Evolutionary conservation across 2,113 vertebrate genomes (phyloP).

Genomic region (Myanophis thanlyinensis): DNA sequence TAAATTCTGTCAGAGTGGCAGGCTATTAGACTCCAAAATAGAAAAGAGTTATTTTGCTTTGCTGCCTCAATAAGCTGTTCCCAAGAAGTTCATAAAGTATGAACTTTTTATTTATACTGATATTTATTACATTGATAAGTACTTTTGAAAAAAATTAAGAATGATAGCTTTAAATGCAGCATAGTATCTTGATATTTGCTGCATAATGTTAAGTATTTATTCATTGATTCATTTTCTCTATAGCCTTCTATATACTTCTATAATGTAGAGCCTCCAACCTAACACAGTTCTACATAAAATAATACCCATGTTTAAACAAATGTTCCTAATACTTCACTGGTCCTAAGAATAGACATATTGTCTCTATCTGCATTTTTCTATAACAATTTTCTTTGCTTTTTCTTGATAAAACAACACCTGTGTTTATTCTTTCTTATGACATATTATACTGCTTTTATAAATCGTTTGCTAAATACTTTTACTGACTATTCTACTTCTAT

Average conservation of each 20-base stretch:
- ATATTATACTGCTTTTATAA: background rate
- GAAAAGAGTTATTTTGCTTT: too few species aligned
- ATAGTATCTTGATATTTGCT: background rate
- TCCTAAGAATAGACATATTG: constrained; percentile 3
- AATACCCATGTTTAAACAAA: constrained; percentile 1
- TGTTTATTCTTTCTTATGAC: background rate
- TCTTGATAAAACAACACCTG: background rate
- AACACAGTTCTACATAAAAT: constrained; percentile 2
- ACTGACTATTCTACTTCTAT: background rate
- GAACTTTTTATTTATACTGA: background rate
- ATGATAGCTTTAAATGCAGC: constrained; percentile 48
- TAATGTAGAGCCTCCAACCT: background rate
- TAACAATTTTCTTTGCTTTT: background rate
- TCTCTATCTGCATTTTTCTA: constrained; percentile 15
- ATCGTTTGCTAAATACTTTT: background rate
- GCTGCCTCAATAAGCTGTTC: too few species aligned
- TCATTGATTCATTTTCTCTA: too few species aligned
- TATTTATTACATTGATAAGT: background rate
- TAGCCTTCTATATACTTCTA: too few species aligned
- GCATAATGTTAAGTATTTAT: background rate
- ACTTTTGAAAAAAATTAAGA: constrained; percentile 62
- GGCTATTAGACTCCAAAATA: too few species aligned
- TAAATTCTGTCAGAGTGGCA: too few species aligned
- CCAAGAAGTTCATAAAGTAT: background rate
- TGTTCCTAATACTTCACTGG: background rate